A percentile compares a stretch with the other conserved stretches of the same genome.
Conservation (phyloP, 1,140 invertebrate genomes). For the Drosophila guanche region DNA sequence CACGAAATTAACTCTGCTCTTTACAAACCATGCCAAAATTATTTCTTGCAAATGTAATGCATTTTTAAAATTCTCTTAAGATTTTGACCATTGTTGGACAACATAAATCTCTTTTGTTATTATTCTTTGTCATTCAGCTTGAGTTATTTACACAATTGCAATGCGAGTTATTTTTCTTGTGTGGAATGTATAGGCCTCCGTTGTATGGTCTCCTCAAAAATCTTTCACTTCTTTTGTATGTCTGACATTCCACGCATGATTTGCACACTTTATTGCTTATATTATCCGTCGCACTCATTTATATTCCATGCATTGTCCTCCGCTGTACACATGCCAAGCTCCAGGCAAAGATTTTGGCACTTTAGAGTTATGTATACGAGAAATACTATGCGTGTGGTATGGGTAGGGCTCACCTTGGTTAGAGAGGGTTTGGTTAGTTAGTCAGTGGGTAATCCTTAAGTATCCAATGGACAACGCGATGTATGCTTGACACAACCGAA, state of each 20-base stretch:
- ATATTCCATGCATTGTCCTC: conserved; percentile 59
- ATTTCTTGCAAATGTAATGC: background rate
- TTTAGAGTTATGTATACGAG: background rate
- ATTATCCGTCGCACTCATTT: conserved; percentile 56
- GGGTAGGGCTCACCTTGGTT: conserved; percentile 57
- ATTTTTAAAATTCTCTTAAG: conserved; percentile 4
- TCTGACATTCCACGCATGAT: conserved; percentile 42
- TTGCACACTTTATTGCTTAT: conserved; percentile 48
- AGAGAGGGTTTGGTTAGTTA: conserved; percentile 43
- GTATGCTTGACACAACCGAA: conserved; percentile 66
- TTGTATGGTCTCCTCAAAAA: conserved; percentile 29
- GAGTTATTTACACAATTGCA: conserved; percentile 38
- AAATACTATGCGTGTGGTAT: conserved; percentile 1
- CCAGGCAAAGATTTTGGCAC: background rate
- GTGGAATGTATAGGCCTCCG: conserved; percentile 20
- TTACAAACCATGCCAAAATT: background rate
- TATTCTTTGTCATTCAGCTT: conserved; percentile 34
- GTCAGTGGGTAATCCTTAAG: conserved; percentile 42
- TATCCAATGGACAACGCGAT: conserved; percentile 60
- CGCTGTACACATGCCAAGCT: conserved; percentile 5
- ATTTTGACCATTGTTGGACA: conserved; percentile 25
- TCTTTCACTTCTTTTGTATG: conserved; percentile 41
- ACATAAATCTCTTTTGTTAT: conserved; percentile 36
- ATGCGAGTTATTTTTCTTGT: conserved; percentile 34
- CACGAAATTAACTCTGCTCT: conserved; percentile 11